Evolutionary conservation across 2,888 invertebrate species (phyloP).

Genomic region (Polylopha cassiicola): DNA sequence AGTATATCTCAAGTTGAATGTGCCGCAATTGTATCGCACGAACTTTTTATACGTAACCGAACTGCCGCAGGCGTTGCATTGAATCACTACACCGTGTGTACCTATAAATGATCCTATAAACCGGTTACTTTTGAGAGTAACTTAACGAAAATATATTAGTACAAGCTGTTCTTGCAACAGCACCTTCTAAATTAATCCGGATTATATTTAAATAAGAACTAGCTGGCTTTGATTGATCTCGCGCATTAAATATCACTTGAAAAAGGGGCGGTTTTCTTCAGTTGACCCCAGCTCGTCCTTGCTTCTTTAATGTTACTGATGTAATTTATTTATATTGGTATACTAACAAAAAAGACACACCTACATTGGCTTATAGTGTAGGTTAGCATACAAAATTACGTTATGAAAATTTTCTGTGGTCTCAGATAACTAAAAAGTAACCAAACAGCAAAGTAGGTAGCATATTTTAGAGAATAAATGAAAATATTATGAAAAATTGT

Average conservation of each 20-base stretch:
- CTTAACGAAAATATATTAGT: slow-evolving; percentile 29
- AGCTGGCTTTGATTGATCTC: slow-evolving; percentile 55
- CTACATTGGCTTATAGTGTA: no score
- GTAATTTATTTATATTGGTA: slow-evolving; percentile 25
- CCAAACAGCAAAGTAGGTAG: no score
- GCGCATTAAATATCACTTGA: slow-evolving; percentile 58
- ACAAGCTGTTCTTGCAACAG: slow-evolving; percentile 10
- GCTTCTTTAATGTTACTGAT: slow-evolving; percentile 28
- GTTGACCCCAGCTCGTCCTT: slow-evolving; percentile 48
- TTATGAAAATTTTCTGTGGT: no score
- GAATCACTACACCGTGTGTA: slow-evolving; percentile 29
- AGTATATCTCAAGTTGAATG: slow-evolving; percentile 61
- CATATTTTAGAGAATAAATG: no score
- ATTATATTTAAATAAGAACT: slow-evolving; percentile 44
- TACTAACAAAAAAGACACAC: no score
- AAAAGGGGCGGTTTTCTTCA: slow-evolving; percentile 48
- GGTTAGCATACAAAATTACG: neutral
- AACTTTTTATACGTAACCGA: slow-evolving; percentile 55
- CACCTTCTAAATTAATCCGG: slow-evolving; percentile 35
- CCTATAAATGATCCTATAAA: slow-evolving; percentile 37
- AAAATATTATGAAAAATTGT: no score
- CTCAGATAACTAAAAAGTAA: no score
- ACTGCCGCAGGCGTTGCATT: slow-evolving; percentile 49
- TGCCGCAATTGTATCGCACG: slow-evolving; percentile 39
- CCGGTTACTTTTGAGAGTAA: slow-evolving; percentile 41